Evolutionary conservation across 2,888 invertebrate genomes (phyloP), one percentile per base, ranked within the genome.

Genomic region (Macrosiphum euphorbiae): DNA sequence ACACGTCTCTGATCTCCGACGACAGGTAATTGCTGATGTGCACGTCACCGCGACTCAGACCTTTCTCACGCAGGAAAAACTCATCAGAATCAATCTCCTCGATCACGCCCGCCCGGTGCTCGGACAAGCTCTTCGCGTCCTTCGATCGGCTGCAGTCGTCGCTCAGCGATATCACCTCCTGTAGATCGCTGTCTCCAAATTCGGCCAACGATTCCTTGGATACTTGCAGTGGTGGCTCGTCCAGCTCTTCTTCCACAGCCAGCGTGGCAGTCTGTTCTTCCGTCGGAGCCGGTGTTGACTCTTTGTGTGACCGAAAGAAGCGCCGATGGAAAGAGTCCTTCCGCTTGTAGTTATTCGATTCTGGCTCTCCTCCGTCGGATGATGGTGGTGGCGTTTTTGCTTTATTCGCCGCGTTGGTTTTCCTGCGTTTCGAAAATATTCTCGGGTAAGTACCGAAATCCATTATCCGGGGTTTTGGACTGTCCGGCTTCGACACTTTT

Each of bases 371-470:
- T 89, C 84, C 84, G 86, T 92, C 61, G 24, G 94, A 92, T 67
- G 92, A 85, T 3, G 87, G 93, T 16, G 94, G 94, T 4, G 94
- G 93, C 3, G 94, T 88, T 13, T 84, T 44, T 8, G 78, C 41
- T 87, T 88, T 90, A 26, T 94, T 94, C 84, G 94, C 88, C 0
- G 97, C 97, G 24, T 95, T 95, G n/a, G 94, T 95, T 92, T 96
- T 96, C 11, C 96, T 95, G 78, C 96, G 96, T 84, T 95, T 96
- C 41, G 96, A 96, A 95, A 96, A 96, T 85, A 98, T 96, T 95
- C 98, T 97, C 0, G 98, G 98, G 95, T 97, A 98, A 0, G 98
- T 98, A 95, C 97, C 97, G 95, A 97, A 97, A 96, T 98, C 97
- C 86, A 91, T 91, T 41, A 50, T 61, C 61, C 61, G 92, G 16